Evolutionary conservation across 2,888 invertebrate species (phyloP), one percentile per base, ranked within the genome.

Genomic region (Dascillus cervinus): DNA sequence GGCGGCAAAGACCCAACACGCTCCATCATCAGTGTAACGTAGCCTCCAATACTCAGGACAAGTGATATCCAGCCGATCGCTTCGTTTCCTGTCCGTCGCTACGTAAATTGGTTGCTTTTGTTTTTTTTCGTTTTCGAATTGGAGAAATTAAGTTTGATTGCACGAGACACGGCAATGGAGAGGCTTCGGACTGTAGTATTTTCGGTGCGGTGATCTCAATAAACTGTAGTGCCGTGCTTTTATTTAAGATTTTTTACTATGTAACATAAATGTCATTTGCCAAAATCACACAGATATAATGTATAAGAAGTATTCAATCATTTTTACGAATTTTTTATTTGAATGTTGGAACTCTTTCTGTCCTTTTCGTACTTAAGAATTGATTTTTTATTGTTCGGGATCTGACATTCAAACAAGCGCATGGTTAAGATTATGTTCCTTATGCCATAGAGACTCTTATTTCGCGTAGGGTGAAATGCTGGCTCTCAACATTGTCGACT

Each of bases 201-300:
- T 17, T 4, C 34, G 49, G 58, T 53, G 57, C 53, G 55, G 52
- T 56, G 60, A 60, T 60, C 60, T 60, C 60, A 59, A n/a, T 46
- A 42, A 37, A 55, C 53, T 47, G 14, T 29, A 30, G 43, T 55
- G 51, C 56, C 56, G 55, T 51, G 44, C 49, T n/a, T n/a, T n/a
- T n/a, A n/a, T n/a, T 40, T 38, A 34, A 37, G 38, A 41, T 47
- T 47, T 58, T 53, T 50, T 62, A 65, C 62, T 64, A 63, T 62
- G 62, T 65, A 64, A 63, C 60, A 64, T 61, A 65, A 65, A 65
- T 65, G 65, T 65, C 64, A 65, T 65, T 64, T 64, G 65, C 65
- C 65, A 65, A 65, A 65, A 60, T 56, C 61, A 60, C 57, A 4
- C 8, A 6, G 5, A 17, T 17, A 17, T 17, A 4, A 17, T 4